Conservation (phyloP, 2,797 vertebrate species). For the Rhabdomys pumilio region DNA sequence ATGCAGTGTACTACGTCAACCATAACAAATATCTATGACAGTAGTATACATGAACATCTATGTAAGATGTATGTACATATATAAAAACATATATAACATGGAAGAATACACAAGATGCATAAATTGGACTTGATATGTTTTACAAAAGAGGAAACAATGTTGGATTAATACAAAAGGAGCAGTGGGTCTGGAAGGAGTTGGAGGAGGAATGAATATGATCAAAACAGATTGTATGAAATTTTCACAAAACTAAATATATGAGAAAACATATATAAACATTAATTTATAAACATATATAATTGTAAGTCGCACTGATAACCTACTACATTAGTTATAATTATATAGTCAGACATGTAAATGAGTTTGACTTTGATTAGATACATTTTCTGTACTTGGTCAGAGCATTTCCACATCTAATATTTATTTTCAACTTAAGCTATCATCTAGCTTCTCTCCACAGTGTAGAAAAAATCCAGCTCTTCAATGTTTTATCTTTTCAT, state of each 20-base stretch:
- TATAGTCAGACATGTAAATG: neutral
- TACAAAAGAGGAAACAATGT: neutral
- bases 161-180: neutral
- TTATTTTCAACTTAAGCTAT: neutral
- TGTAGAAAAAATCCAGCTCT: neutral
- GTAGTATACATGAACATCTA: neutral
- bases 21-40: neutral
- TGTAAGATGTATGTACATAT: no score
- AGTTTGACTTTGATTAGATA: neutral
- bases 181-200: neutral
- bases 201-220: no score
- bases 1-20: neutral
- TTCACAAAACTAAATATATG: neutral
- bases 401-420: neutral
- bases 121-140: neutral
- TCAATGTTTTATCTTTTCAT: neutral
- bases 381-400: neutral
- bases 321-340: neutral
- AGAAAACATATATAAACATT: neutral
- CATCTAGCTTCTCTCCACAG: neutral
- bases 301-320: neutral
- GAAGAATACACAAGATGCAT: neutral
- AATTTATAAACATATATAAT: neutral
- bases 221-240: neutral
- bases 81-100: neutral